Evolutionary conservation across 2,113 vertebrate species (phyloP), one percentile per base, ranked within the genome.

Genomic region (Mungos mungo): DNA sequence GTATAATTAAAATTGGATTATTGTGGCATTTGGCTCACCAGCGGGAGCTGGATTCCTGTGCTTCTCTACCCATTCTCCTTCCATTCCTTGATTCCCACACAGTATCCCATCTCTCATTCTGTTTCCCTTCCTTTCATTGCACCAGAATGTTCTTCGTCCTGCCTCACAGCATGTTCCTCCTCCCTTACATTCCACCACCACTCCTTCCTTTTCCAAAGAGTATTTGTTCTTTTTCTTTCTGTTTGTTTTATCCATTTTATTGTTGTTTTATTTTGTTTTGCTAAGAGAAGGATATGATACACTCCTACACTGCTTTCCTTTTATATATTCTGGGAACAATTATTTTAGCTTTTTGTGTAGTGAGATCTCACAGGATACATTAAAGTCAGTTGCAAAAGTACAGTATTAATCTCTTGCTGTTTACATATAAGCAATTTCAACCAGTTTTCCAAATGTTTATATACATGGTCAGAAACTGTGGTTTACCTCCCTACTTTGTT

Each of bases 401-500:
- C 7, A 8, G 65, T 65, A 88, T 96, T 95, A 92, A 60, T 97
- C 94, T 96, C 87, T 95, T 97, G 5, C 3, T 90, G 76, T 97
- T 97, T 97, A 90, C 87, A 92, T 79, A 74, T 72, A 87, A 47
- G 19, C 33, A 4, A 33, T 82, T 69, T 91, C 90, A 96, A 90
- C 65, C 71, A 87, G 72, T 95, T 96, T 97, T 95, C 96, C 72
- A 94, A 98, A 95, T 14, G n/a, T 79, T 98, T 96, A 95, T 84
- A 94, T 92, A 35, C 2, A 11, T 63, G 77, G 47, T 93, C 98
- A 98, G 87, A 97, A 98, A 93, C 69, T 98, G 91, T 95, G 96
- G 90, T 98, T 98, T 98, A 97, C 96, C 97, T 98, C 97, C 98
- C 21, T 88, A 72, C 97, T 98, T 98, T 87, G 98, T 98, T 99